Percentiles rank a stretch among this genome's conserved stretches.
phyloP scores from a whole-genome alignment of 2,888 invertebrate species.

The Lasius platythorax region DNA sequence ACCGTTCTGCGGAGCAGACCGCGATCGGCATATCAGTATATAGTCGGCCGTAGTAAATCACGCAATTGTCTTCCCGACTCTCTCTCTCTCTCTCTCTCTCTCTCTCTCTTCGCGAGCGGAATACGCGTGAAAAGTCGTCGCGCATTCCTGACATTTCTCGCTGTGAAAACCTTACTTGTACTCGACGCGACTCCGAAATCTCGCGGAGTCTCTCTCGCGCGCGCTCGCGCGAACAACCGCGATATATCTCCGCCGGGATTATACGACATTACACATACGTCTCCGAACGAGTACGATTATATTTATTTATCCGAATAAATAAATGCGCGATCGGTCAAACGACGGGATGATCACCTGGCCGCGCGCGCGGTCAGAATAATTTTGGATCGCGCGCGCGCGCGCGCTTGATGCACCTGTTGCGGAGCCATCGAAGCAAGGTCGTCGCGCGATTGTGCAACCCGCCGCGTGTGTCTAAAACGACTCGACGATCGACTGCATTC shows the following conservation, averaged over 20 bases:
- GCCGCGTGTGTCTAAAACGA: slow-evolving; percentile 46
- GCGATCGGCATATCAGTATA: neutral
- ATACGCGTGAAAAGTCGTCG: neutral
- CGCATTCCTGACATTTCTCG: neutral
- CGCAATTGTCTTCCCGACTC: slow-evolving; percentile 52
- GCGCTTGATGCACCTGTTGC: slow-evolving; percentile 44
- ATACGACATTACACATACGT: too few species aligned
- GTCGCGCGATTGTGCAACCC: slow-evolving; percentile 58
- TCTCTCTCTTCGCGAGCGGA: neutral
- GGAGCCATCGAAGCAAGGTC: slow-evolving; percentile 45
- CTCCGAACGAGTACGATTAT: too few species aligned
- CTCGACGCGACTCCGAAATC: neutral
- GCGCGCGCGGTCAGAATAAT: slow-evolving; percentile 38
- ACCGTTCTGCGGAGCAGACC: slow-evolving; percentile 15
- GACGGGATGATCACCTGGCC: slow-evolving; percentile 29
- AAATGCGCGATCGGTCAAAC: slow-evolving; percentile 32
- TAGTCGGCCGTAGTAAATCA: slow-evolving; percentile 36
- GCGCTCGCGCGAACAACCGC: too few species aligned
- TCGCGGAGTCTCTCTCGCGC: too few species aligned
- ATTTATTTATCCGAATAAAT: neutral
- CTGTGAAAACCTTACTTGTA: neutral
- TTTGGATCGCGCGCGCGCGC: slow-evolving; percentile 28
- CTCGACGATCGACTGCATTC: slow-evolving; percentile 48
- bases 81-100: neutral
- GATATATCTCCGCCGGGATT: neutral